Conservation (phyloP, 2,888 invertebrate species). For the Anthrax anthrax region DNA sequence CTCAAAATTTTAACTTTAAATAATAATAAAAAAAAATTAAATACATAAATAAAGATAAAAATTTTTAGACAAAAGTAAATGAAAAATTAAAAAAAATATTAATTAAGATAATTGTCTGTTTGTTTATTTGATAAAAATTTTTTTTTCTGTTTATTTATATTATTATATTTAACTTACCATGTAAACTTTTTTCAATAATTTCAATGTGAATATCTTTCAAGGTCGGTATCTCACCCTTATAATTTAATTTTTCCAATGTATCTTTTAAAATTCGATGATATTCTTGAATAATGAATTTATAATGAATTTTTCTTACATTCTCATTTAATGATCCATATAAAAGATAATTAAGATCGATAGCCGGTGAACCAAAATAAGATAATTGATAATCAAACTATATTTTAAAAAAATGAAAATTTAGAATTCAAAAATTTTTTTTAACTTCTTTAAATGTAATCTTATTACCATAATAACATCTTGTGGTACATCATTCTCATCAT, state of each 20-base stretch:
- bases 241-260: constrained; percentile 25
- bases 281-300: constrained; percentile 26
- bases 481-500: constrained; percentile 25
- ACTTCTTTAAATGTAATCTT: constrained; percentile 2
- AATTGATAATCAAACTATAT: constrained; percentile 30
- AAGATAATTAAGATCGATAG: constrained; percentile 30
- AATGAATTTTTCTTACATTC: constrained; percentile 28
- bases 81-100: background rate
- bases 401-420: background rate
- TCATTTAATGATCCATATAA: constrained; percentile 30
- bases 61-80: background rate
- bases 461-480: constrained; percentile 28
- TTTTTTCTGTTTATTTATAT: no score
- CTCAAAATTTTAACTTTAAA: no score
- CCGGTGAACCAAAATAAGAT: constrained; percentile 29
- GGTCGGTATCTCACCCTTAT: constrained; percentile 24
- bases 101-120: background rate
- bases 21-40: no score
- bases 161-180: constrained; percentile 18
- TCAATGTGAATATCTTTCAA: constrained; percentile 29
- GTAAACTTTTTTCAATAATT: constrained; percentile 27
- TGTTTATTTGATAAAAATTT: no score
- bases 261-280: constrained; percentile 26
- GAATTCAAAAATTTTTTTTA: background rate
- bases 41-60: no score